Evolutionary conservation across 2,888 invertebrate genomes (phyloP), one percentile per base, ranked within the genome.

Genomic region (Aporophyla nigra): DNA sequence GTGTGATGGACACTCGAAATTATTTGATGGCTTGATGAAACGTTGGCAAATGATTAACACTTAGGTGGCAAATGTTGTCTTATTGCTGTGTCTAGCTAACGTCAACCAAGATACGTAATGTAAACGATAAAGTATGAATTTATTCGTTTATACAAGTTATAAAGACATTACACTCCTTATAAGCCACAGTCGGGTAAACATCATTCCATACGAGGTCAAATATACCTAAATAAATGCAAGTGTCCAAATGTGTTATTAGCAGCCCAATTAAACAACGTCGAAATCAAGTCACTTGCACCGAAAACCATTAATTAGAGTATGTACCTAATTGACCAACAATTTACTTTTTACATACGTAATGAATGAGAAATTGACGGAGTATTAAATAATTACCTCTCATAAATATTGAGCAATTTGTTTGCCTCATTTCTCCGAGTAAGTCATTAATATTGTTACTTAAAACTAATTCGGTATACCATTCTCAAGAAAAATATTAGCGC

Each of bases 401-500:
- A 43, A 65, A 82, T 76, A 83, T 76, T 62, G 63, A 59, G 68
- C 79, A 84, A 85, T 86, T 86, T 79, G 21, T 74, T n/a, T 69
- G 10, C 49, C 33, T 71, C 51, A 74, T 74, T 82, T 72, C 69
- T 85, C 74, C 12, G 65, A 83, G 62, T 76, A 74, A 85, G 85
- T 56, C 82, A 76, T 84, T 77, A 77, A 62, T 77, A 69, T 77
- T 71, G 73, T 78, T 67, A 67, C 56, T 66, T 63, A 58, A 51
- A 59, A 73, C 80, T 68, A 63, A 75, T 72, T 74, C 33, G 33
- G 54, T 59, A 40, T 24, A 43, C 19, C 33, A 46, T 33, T 27
- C 7, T 10, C 40, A 43, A 5, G 49, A 7, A 40, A 21, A 69
- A 49, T 33, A n/a, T 2, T 4, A 0, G 0, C n/a, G 19, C 16